A percentile compares a stretch with the other conserved stretches of the same genome.
phyloP scores from a whole-genome alignment of 2,797 vertebrate species.

The Iguana delicatissima region DNA sequence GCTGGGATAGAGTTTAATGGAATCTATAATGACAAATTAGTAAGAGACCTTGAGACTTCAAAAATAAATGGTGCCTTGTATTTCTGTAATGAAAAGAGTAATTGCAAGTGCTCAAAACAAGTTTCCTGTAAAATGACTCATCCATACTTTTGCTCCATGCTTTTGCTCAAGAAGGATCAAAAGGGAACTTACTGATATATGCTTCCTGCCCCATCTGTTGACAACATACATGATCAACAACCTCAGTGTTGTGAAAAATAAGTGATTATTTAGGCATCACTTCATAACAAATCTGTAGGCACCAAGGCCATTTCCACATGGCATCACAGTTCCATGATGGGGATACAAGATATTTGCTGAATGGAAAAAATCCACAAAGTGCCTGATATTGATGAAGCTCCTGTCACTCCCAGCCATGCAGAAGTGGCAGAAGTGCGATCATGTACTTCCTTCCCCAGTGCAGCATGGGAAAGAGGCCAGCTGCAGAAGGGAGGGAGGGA shows the following conservation, averaged over 20 bases:
- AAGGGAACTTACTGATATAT: background rate
- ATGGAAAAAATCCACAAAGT: too few species aligned
- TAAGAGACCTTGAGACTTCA: background rate
- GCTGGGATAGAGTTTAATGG: slow-evolving; percentile 24
- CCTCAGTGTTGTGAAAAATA: background rate
- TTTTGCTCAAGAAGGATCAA: background rate
- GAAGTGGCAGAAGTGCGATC: too few species aligned
- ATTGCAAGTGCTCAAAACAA: background rate
- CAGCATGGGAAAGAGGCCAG: too few species aligned
- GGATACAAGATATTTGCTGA: too few species aligned
- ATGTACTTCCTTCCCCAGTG: too few species aligned
- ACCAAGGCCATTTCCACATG: background rate
- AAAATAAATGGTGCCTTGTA: slow-evolving; percentile 33
- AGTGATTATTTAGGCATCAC: background rate
- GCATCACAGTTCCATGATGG: too few species aligned
- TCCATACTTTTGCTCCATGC: background rate
- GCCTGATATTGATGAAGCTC: too few species aligned
- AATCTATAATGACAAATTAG: slow-evolving; percentile 14
- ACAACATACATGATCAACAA: background rate
- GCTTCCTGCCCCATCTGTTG: background rate
- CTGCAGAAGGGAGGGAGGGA: too few species aligned
- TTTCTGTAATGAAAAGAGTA: slow-evolving; percentile 50
- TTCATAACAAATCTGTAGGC: background rate
- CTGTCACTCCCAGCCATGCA: too few species aligned
- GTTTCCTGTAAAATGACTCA: background rate